A percentile compares a stretch with the other conserved stretches of the same genome.
These are phyloP conservation scores for Manis crassicaudata DNA, from an alignment of 2,797 vertebrate genomes.

Conservation along the genomic window DNA sequence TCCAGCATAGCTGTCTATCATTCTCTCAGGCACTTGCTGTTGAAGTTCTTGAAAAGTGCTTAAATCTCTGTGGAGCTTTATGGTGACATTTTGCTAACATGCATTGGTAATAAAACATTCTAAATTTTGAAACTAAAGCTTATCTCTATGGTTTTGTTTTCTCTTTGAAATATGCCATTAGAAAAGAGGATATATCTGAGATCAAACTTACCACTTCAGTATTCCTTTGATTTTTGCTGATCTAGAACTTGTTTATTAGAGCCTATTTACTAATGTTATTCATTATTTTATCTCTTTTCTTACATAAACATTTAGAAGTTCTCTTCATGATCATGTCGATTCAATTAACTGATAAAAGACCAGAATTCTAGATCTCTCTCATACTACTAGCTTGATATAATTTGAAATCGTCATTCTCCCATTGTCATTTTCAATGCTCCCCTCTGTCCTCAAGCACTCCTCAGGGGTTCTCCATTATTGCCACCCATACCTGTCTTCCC, in stretches of 20 bases:
- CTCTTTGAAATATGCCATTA: slow-evolving; percentile 39
- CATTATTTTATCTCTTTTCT: slow-evolving; percentile 8
- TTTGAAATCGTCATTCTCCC: slow-evolving; percentile 4
- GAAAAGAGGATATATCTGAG: not conserved
- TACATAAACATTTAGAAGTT: not conserved
- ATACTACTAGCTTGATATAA: not conserved
- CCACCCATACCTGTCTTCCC: not conserved
- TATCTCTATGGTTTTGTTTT: slow-evolving; percentile 28
- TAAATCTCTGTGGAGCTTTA: slow-evolving; percentile 7
- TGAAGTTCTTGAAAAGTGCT: slow-evolving; percentile 50
- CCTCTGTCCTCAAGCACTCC: not conserved
- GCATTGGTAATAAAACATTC: slow-evolving; percentile 45
- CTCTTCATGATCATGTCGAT: not conserved
- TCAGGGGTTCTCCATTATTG: not conserved
- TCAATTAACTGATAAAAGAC: not conserved
- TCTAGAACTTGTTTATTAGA: not conserved
- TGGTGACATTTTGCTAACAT: slow-evolving; percentile 30
- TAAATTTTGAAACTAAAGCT: slow-evolving; percentile 50
- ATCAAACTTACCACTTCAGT: not conserved
- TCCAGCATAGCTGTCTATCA: not conserved
- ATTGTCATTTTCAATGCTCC: not conserved
- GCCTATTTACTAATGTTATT: slow-evolving; percentile 39
- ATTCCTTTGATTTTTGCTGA: slow-evolving; percentile 21
- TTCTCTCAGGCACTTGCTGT: not conserved
- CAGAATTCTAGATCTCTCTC: not conserved